Evolutionary conservation across 2,797 vertebrate species (phyloP), one percentile per base, ranked within the genome.

Genomic region (Setipinna tenuifilis): DNA sequence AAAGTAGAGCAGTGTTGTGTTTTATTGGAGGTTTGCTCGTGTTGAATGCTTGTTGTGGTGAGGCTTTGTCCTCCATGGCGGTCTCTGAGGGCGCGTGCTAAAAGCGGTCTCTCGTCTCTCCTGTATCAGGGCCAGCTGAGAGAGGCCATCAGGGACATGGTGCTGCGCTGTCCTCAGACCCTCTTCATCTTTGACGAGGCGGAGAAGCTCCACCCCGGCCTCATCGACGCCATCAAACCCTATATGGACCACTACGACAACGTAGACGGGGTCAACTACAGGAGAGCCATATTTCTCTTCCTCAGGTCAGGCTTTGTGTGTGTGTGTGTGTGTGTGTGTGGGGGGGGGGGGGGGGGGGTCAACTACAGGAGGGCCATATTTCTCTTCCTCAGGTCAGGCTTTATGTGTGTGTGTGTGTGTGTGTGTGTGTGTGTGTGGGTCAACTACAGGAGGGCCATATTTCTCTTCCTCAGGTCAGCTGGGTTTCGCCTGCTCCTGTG

Each of bases 151-250:
- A 90, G 93, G 0, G 94, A 97, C 93, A 96, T 94, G 6, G 93
- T 96, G 83, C 90, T 94, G 84, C 94, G 91, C 81, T 99, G 98
- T 90, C 88, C 89, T 14, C 98, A 98, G 94, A 94, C 96, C 25
- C 93, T 98, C 85, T 97, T 99, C 90, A 95, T 99, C 91, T 99
- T 99, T 0, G 98, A 99, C 0, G 98, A 99, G 88, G 97, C 97
- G 0, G 98, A 99, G 92, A 99, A 99, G 91, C 96, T 99, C 85
- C 97, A 98, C n/a, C 94, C 94, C 0, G 94, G 91, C 48, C 96
- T 99, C 85, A 96, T 99, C 58, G 96, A 97, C 2, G 96, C 96
- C 87, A 95, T 99, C 83, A 95, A 94, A 81, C 96, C 96, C 54
- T 96, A 95, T 89, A 90, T 98, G 95, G 95, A 96, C 88, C 95